Conservation (phyloP, 2,888 invertebrate genomes). For the Lumbricus terrestris region DNA sequence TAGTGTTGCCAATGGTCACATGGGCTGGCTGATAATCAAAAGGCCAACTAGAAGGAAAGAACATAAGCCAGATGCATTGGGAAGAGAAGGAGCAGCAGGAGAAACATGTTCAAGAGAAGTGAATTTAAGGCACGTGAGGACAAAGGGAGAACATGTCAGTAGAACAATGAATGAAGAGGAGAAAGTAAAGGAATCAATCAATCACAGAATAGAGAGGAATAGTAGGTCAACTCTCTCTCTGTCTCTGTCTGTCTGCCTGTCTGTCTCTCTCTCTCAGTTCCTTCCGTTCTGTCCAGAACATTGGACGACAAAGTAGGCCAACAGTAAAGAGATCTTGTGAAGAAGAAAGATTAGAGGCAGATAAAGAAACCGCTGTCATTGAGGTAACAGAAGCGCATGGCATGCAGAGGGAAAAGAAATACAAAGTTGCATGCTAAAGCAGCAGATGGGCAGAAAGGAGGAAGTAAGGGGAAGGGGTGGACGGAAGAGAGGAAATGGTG, state of each 20-base stretch:
- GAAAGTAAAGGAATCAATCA: not conserved
- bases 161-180: not conserved
- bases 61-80: not conserved
- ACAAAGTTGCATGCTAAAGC: no score
- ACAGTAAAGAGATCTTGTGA: not conserved
- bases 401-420: not conserved
- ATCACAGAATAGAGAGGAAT: not conserved
- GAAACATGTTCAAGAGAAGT: not conserved
- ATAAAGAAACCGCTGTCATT: not conserved
- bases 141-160: not conserved
- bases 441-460: no score
- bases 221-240: no score
- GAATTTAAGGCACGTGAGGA: not conserved
- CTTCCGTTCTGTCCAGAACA: no score
- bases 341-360: not conserved
- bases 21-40: not conserved
- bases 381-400: not conserved
- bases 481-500: not conserved
- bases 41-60: not conserved
- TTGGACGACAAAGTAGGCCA: no score
- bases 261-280: no score
- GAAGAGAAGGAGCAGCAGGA: not conserved
- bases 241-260: no score
- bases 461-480: not conserved
- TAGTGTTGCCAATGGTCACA: not conserved